These are phyloP conservation scores for Zaprionus capensis DNA, from an alignment of 1,140 invertebrate species.

Conservation along the genomic window DNA sequence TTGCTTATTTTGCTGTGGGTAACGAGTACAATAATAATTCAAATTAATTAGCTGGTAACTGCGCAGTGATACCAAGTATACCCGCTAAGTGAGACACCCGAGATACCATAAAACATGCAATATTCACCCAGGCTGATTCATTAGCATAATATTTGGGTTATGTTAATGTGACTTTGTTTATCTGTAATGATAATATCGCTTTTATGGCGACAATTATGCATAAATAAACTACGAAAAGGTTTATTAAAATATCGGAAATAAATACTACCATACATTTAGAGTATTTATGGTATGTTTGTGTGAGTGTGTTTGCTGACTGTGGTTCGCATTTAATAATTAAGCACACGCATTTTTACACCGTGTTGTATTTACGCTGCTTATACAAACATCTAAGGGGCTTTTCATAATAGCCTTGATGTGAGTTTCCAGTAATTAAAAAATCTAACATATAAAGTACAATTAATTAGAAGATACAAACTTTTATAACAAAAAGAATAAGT, in stretches of 20 bases:
- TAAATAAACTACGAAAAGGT: not conserved
- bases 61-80: conserved; percentile 21
- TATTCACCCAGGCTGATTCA: conserved; percentile 35
- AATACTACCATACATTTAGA: not conserved
- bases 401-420: not conserved
- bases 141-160: conserved; percentile 64
- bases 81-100: not conserved
- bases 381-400: not conserved
- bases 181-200: conserved; percentile 23
- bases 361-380: not conserved
- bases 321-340: not conserved
- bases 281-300: not conserved
- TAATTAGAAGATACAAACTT: too few relatives aligned
- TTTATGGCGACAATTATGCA: conserved; percentile 7
- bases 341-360: not conserved
- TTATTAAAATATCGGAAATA: not conserved
- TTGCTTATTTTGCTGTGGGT: too few relatives aligned
- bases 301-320: not conserved
- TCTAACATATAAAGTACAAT: too few relatives aligned
- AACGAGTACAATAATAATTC: conserved; percentile 70
- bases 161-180: conserved; percentile 35
- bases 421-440: too few relatives aligned
- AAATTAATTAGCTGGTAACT: conserved; percentile 76
- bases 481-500: too few relatives aligned
- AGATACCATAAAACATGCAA: not conserved